Conservation (phyloP, 2,888 invertebrate species). For the Selenia dentaria region DNA sequence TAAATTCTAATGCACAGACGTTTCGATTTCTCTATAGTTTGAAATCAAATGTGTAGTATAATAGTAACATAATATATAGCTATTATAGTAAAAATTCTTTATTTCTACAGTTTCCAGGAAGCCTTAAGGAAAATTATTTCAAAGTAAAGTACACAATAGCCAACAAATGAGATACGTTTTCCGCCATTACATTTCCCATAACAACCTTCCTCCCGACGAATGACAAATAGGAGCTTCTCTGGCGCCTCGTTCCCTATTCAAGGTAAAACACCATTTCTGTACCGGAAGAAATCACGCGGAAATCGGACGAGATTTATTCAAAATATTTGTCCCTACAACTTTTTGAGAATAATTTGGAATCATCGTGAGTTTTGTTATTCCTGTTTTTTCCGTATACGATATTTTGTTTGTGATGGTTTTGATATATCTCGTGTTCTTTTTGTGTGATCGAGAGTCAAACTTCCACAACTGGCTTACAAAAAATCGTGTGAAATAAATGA, state of each 20-base stretch:
- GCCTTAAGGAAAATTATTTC: too few relatives aligned
- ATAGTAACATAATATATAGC: too few relatives aligned
- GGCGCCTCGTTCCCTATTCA: slow-evolving; percentile 57
- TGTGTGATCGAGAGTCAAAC: slow-evolving; percentile 52
- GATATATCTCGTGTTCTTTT: slow-evolving; percentile 47
- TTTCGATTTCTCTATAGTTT: too few relatives aligned
- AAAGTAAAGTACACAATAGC: slow-evolving; percentile 12
- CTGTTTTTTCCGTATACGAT: slow-evolving; percentile 47
- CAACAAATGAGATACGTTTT: slow-evolving; percentile 9
- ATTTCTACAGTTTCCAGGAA: too few relatives aligned
- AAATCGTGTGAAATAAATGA: slow-evolving; percentile 62
- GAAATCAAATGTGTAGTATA: too few relatives aligned
- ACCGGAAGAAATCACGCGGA: slow-evolving; percentile 56
- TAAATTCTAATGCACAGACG: too few relatives aligned
- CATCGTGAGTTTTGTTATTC: slow-evolving; percentile 31
- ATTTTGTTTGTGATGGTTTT: slow-evolving; percentile 31
- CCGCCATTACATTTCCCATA: slow-evolving; percentile 15
- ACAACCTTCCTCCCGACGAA: slow-evolving; percentile 13
- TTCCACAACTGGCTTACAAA: slow-evolving; percentile 59
- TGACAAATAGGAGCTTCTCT: slow-evolving; percentile 5
- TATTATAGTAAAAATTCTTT: too few relatives aligned
- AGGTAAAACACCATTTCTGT: slow-evolving; percentile 50
- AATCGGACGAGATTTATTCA: slow-evolving; percentile 58
- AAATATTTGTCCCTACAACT: slow-evolving; percentile 61
- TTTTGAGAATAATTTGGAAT: slow-evolving; percentile 12